Percentiles rank a stretch among this genome's conserved stretches.
Evolutionary conservation across 1,140 invertebrate species (phyloP).

Genomic region (Sinella curviseta): DNA sequence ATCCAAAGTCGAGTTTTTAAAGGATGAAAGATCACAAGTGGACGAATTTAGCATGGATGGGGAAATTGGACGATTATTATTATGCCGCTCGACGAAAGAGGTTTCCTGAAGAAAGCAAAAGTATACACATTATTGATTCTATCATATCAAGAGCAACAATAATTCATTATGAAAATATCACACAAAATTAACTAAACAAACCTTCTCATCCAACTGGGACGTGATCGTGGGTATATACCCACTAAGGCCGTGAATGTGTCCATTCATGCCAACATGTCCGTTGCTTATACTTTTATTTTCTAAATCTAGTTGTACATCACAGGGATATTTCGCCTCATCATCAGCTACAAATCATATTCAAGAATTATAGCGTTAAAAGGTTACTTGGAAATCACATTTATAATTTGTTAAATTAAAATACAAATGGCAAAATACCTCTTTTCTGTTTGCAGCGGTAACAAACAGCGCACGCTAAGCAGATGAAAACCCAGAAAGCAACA

Average conservation of each 20-base stretch:
- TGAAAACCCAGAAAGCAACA: conserved; percentile 53
- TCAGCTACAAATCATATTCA: conserved; percentile 36
- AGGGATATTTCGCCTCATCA: conserved; percentile 47
- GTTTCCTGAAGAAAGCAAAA: conserved; percentile 42
- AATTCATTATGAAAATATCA: background rate
- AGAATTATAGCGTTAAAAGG: background rate
- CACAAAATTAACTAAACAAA: conserved; percentile 12
- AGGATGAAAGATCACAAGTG: conserved; percentile 41
- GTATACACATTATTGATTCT: background rate
- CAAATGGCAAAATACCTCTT: no score
- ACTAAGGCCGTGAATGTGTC: conserved; percentile 35
- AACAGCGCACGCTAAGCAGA: conserved; percentile 46
- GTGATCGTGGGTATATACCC: conserved; percentile 47
- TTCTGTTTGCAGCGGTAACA: conserved; percentile 49
- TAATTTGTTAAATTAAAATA: no score
- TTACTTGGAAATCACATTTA: background rate
- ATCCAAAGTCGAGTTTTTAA: conserved; percentile 19
- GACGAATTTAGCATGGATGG: conserved; percentile 43
- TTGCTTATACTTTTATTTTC: conserved; percentile 39
- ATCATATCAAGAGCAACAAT: background rate
- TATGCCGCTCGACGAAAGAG: conserved; percentile 47
- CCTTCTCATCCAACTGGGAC: conserved; percentile 48
- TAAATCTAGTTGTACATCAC: conserved; percentile 39
- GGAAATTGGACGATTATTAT: conserved; percentile 49
- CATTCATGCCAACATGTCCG: conserved; percentile 28